A percentile compares a stretch with the other conserved stretches of the same genome.
phyloP scores from a whole-genome alignment of 1,140 invertebrate genomes.

The Babylonia areolata region DNA sequence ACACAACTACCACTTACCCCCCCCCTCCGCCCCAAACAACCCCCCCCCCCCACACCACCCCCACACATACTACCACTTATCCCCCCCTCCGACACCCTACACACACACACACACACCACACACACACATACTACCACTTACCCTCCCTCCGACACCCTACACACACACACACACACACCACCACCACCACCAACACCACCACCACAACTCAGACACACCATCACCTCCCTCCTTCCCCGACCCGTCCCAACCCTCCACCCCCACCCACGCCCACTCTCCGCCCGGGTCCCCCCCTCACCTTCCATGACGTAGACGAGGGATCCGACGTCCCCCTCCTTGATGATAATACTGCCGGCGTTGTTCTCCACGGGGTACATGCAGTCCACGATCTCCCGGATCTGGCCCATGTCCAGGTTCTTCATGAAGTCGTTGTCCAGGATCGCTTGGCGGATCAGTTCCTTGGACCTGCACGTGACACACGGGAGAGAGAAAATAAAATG shows the following conservation, averaged over 20 bases:
- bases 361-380: constrained; percentile 99
- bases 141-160: no score
- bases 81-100: no score
- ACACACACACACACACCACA: constrained; percentile 6
- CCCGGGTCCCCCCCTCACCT: background rate
- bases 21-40: no score
- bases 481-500: no score
- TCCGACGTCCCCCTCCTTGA: constrained; percentile 98
- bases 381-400: constrained; percentile 99
- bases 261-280: background rate
- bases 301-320: constrained; percentile 80
- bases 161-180: constrained; percentile 17
- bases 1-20: no score
- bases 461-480: constrained; percentile 83
- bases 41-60: no score
- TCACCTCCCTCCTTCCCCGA: no score
- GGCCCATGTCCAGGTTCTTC: constrained; percentile 97
- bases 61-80: no score
- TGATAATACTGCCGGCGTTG: constrained; percentile 93
- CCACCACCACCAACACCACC: no score
- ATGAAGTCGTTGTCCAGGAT: constrained; percentile 99
- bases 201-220: no score
- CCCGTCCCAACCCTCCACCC: background rate
- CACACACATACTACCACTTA: no score
- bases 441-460: constrained; percentile 95